Conservation (phyloP, 2,113 vertebrate genomes). For the Pygoscelis antarcticus region DNA sequence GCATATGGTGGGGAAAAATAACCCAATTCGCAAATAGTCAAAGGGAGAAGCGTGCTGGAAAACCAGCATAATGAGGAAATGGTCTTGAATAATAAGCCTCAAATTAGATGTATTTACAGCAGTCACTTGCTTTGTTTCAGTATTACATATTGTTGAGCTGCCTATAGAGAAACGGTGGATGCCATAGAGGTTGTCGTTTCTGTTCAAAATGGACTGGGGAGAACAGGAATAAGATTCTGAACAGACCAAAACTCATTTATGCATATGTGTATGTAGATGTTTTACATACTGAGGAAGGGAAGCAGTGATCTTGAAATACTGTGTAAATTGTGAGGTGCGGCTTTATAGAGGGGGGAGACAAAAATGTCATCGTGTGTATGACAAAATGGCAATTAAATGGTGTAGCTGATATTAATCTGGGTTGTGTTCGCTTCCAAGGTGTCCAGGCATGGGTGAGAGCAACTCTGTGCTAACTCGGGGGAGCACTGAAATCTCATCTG, state of each 20-base stretch:
- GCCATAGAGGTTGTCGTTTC: not conserved
- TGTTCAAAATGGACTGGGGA: not conserved
- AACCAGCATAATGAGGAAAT: not conserved
- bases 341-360: not conserved
- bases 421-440: not conserved
- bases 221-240: not conserved
- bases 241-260: not conserved
- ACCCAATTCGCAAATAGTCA: not conserved
- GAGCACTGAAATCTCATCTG: not conserved
- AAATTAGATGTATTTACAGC: not conserved
- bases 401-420: not conserved
- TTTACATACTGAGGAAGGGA: not conserved
- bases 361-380: not conserved
- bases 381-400: not conserved
- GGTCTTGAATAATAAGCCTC: not conserved
- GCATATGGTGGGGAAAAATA: not conserved
- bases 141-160: not conserved
- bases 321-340: not conserved
- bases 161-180: not conserved
- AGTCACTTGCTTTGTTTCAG: not conserved
- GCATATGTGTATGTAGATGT: fast-evolving
- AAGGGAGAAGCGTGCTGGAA: not conserved
- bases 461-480: not conserved
- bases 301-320: not conserved
- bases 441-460: not conserved